These are phyloP conservation scores for Hydrocynus forskahlii DNA, from an alignment of 2,797 vertebrate genomes.

Conservation along the genomic window DNA sequence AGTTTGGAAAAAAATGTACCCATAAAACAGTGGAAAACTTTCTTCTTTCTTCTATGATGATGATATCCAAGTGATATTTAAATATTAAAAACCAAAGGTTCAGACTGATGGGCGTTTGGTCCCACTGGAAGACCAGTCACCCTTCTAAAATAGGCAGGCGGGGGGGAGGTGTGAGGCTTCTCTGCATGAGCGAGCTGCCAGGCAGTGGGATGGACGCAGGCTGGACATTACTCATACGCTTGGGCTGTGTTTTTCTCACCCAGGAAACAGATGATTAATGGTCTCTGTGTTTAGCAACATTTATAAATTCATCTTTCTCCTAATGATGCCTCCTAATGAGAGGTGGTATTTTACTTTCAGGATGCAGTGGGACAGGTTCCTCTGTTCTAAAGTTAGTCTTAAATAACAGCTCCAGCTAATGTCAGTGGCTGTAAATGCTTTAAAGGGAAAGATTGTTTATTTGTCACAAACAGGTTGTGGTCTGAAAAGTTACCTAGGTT, in stretches of 20 bases:
- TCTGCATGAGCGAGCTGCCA: constrained; percentile 5
- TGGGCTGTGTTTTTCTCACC: constrained; percentile 1
- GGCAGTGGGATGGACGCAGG: constrained; percentile 9
- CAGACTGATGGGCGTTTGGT: not conserved
- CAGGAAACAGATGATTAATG: constrained; percentile 45
- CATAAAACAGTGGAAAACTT: too few species aligned
- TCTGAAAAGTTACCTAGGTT: too few species aligned
- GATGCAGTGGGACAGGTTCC: not conserved
- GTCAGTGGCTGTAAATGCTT: too few species aligned
- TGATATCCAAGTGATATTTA: not conserved
- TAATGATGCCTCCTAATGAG: constrained; percentile 23
- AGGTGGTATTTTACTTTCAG: constrained; percentile 29
- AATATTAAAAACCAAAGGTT: constrained; percentile 20
- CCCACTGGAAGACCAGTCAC: constrained; percentile 19
- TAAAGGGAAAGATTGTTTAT: too few species aligned
- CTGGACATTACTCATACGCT: constrained; percentile 21
- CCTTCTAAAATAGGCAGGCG: not conserved
- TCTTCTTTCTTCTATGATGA: not conserved
- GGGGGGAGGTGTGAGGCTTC: constrained; percentile 20
- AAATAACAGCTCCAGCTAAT: not conserved
- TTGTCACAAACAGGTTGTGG: too few species aligned
- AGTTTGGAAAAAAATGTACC: too few species aligned
- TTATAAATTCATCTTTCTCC: constrained; percentile 37
- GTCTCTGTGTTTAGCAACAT: constrained; percentile 35
- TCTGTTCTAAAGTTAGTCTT: not conserved